Evolutionary conservation across 1,140 invertebrate genomes (phyloP).

Genomic region (Drosophila kikkawai): DNA sequence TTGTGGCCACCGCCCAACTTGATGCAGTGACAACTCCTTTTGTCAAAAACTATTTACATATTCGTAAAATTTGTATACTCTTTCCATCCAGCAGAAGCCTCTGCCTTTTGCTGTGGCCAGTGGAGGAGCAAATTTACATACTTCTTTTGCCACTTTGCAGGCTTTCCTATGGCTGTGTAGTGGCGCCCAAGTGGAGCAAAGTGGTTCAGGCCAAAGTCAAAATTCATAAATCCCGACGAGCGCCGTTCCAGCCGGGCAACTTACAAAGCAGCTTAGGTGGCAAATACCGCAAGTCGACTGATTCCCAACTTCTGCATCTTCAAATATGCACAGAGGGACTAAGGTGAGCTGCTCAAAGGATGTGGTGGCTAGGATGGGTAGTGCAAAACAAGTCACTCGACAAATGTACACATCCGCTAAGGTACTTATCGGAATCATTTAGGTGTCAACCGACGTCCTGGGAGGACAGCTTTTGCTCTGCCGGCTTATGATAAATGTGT

Average conservation of each 20-base stretch:
- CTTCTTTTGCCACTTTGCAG: slow-evolving; percentile 45
- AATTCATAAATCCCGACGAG: slow-evolving; percentile 59
- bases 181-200: slow-evolving; percentile 6
- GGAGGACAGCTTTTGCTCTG: neutral
- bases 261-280: slow-evolving; percentile 66
- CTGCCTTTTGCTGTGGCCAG: slow-evolving; percentile 41
- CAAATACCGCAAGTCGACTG: slow-evolving; percentile 49
- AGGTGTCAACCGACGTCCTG: slow-evolving; percentile 14
- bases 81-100: neutral
- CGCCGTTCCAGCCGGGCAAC: neutral
- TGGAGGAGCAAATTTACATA: slow-evolving; percentile 25
- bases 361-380: neutral
- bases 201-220: slow-evolving; percentile 36
- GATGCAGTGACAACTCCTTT: slow-evolving; percentile 73
- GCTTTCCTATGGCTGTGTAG: slow-evolving; percentile 10
- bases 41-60: slow-evolving; percentile 73
- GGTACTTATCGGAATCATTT: slow-evolving; percentile 39
- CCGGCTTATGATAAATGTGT: slow-evolving; percentile 25
- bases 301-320: slow-evolving; percentile 48
- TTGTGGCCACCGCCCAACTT: slow-evolving; percentile 45
- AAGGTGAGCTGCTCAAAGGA: neutral
- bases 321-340: slow-evolving; percentile 39
- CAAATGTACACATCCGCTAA: slow-evolving; percentile 44
- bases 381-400: slow-evolving; percentile 72
- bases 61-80: slow-evolving; percentile 67